Evolutionary conservation across 2,888 invertebrate genomes (phyloP), one percentile per base, ranked within the genome.

Genomic region (Stenodera caucasica): DNA sequence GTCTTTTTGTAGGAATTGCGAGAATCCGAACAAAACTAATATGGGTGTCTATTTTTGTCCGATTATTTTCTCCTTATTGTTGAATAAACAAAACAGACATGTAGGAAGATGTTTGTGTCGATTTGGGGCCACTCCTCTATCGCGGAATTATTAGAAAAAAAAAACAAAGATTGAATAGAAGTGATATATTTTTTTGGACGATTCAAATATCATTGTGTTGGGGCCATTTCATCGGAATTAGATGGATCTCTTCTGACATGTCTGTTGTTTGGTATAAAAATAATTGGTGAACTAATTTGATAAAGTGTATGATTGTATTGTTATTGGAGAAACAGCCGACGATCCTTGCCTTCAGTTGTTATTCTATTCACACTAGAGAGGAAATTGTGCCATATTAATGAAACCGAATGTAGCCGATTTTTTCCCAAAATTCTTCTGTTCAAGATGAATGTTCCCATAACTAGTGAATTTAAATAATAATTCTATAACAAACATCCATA

Each of bases 251-350:
- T 73, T 75, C 76, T 75, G n/a, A 72, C 71, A 73, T 74, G 75
- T 71, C 74, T 74, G 77, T 72, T 75, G 71, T 72, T 40, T 18
- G 37, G 14, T 37, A n/a, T n/a, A n/a, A 37, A 37, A 37, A 14
- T 37, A 72, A 66, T 74, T 74, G 66, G 77, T 77, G 77, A 78
- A 77, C 76, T 72, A 76, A 77, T 77, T 79, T 79, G 79, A 80
- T 78, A 78, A 79, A 78, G 77, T 78, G 78, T 78, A 75, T 76
- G 78, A 78, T 79, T 77, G 75, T 72, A 67, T 65, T 40, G 60
- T 53, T 63, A 62, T 52, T 58, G 53, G 58, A 67, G 65, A 67
- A 70, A 64, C 71, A 72, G 76, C 77, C 76, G 76, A 78, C 74
- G 73, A 63, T 71, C 74, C 78, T 77, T 78, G 77, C 78, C 78